Conservation (phyloP, 1,140 invertebrate species). For the Eupristina koningsbergeri region DNA sequence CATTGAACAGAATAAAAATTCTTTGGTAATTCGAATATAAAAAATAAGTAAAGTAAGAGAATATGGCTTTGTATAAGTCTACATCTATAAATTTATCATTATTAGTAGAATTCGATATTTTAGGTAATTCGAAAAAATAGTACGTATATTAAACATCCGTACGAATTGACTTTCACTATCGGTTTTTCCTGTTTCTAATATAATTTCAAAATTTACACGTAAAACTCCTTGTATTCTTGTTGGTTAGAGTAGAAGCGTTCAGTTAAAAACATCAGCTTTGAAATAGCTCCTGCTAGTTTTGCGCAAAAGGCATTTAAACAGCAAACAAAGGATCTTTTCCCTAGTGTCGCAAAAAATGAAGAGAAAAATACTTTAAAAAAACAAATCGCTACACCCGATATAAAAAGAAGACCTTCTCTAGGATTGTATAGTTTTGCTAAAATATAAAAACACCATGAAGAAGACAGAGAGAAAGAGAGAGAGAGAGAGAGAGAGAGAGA, state of each 20-base stretch:
- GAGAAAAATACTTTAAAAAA: constrained; percentile 5
- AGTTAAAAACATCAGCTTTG: constrained; percentile 41
- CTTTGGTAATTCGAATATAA: background rate
- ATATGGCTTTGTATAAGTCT: background rate
- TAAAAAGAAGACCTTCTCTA: background rate
- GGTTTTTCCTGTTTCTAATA: background rate
- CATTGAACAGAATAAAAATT: background rate
- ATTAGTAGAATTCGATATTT: background rate
- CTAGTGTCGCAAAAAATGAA: background rate
- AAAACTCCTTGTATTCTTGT: constrained; percentile 5
- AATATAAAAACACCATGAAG: background rate
- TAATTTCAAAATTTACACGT: background rate
- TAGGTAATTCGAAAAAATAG: constrained; percentile 20
- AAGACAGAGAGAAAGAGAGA: too few relatives aligned
- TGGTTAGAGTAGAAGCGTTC: constrained; percentile 15
- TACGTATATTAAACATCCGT: constrained; percentile 13
- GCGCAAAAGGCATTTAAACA: constrained; percentile 30
- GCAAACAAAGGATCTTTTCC: constrained; percentile 23
- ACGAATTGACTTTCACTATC: background rate
- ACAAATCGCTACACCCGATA: constrained; percentile 22
- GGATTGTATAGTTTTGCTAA: background rate
- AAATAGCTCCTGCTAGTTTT: constrained; percentile 11
- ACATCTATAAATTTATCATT: background rate
- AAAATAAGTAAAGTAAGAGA: background rate
- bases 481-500: too few relatives aligned